phyloP scores from a whole-genome alignment of 1,140 invertebrate genomes.

The Drosophila gunungcola region DNA sequence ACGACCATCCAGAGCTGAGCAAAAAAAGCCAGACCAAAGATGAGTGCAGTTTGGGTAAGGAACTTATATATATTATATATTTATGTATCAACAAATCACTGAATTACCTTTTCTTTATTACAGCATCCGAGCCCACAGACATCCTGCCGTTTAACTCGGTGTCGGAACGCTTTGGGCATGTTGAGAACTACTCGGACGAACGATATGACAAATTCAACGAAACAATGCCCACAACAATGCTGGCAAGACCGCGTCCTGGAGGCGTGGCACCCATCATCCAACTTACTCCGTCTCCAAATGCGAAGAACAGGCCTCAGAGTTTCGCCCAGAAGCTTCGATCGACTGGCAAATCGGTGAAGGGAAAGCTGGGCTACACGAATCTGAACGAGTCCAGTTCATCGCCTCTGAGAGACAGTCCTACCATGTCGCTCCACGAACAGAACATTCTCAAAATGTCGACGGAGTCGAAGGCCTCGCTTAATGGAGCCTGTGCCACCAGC shows the following conservation, averaged over 20 bases:
- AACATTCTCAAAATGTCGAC: slow-evolving; percentile 84
- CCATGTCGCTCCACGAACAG: slow-evolving; percentile 87
- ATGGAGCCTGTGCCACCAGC: slow-evolving; percentile 77
- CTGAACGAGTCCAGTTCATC: slow-evolving; percentile 87
- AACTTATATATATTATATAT: not conserved
- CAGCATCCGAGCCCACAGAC: slow-evolving; percentile 89
- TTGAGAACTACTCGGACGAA: slow-evolving; percentile 77
- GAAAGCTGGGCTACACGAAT: slow-evolving; percentile 86
- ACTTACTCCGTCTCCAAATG: slow-evolving; percentile 87
- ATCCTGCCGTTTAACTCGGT: slow-evolving; percentile 80
- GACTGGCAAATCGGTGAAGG: slow-evolving; percentile 93
- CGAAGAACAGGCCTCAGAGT: slow-evolving; percentile 91
- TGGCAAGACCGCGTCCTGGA: slow-evolving; percentile 48
- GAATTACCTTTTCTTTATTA: not conserved
- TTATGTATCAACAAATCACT: no score
- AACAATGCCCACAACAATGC: slow-evolving; percentile 73
- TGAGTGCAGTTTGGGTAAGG: slow-evolving; percentile 84
- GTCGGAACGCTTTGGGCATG: slow-evolving; percentile 80
- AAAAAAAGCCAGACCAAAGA: slow-evolving; percentile 84
- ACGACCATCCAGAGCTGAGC: slow-evolving; percentile 87
- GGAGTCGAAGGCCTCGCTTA: slow-evolving; percentile 79
- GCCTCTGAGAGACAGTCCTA: slow-evolving; percentile 88
- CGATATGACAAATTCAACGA: slow-evolving; percentile 85
- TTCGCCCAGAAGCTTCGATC: slow-evolving; percentile 94
- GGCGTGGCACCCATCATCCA: slow-evolving; percentile 77